phyloP scores from a whole-genome alignment of 2,113 vertebrate species.

The Scytalopus superciliaris region DNA sequence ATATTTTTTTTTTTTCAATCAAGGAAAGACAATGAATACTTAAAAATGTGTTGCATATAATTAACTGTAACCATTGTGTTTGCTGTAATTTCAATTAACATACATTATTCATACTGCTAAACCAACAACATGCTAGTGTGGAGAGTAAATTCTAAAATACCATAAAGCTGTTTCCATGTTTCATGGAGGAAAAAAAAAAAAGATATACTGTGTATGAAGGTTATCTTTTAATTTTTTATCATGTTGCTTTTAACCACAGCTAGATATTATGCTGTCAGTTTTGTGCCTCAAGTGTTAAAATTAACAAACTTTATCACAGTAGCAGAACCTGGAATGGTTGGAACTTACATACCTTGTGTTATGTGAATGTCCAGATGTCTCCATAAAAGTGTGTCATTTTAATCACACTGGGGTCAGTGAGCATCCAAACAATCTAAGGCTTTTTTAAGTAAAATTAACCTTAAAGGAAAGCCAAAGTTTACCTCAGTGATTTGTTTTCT shows the following conservation, averaged over 20 bases:
- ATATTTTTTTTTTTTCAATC: neutral
- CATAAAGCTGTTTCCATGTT: neutral
- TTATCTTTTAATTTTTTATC: neutral
- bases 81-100: neutral
- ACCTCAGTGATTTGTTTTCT: neutral
- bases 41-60: neutral
- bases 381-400: neutral
- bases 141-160: neutral
- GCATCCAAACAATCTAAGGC: neutral
- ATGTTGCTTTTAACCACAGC: neutral
- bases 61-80: neutral
- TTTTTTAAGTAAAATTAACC: neutral
- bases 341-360: too few relatives aligned
- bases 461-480: neutral
- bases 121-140: neutral
- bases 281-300: neutral
- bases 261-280: neutral
- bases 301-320: neutral
- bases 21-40: neutral
- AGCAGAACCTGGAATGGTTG: neutral
- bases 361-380: too few relatives aligned
- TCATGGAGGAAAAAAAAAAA: neutral
- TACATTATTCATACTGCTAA: neutral
- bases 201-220: accelerated
- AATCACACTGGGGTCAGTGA: neutral